A percentile compares a stretch with the other conserved stretches of the same genome.
Evolutionary conservation across 2,113 vertebrate genomes (phyloP).

Genomic region (Jacana jacana): DNA sequence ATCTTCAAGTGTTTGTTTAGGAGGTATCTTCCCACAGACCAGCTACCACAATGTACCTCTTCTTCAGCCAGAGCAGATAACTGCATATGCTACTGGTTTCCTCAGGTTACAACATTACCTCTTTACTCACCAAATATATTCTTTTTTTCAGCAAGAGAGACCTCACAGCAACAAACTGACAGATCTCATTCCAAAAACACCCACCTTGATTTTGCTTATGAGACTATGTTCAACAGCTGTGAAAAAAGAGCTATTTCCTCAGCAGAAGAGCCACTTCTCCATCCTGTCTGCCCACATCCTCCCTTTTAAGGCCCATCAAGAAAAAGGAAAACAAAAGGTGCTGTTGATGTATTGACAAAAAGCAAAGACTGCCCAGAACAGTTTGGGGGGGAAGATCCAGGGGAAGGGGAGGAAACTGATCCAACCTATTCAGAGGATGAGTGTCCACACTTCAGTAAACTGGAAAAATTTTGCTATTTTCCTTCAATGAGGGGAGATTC

Average conservation of each 20-base stretch:
- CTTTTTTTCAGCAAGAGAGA: background rate
- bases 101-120: background rate
- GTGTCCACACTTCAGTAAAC: rapidly evolving
- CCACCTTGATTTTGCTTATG: background rate
- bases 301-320: background rate
- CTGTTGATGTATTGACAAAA: background rate
- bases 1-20: background rate
- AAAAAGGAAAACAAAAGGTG: background rate
- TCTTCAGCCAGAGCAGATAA: background rate
- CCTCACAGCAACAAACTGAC: background rate
- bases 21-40: background rate
- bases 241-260: background rate
- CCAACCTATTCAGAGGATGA: background rate
- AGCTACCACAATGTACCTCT: background rate
- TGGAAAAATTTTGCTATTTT: background rate
- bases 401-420: background rate
- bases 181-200: background rate
- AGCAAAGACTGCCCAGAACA: background rate
- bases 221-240: background rate
- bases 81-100: background rate
- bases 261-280: background rate
- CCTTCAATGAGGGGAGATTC: background rate
- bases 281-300: rapidly evolving
- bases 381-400: background rate
- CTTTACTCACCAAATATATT: background rate